Base-by-base conservation (phyloP, 1,140 invertebrate genomes). In the Brachionus koreanus region DNA sequence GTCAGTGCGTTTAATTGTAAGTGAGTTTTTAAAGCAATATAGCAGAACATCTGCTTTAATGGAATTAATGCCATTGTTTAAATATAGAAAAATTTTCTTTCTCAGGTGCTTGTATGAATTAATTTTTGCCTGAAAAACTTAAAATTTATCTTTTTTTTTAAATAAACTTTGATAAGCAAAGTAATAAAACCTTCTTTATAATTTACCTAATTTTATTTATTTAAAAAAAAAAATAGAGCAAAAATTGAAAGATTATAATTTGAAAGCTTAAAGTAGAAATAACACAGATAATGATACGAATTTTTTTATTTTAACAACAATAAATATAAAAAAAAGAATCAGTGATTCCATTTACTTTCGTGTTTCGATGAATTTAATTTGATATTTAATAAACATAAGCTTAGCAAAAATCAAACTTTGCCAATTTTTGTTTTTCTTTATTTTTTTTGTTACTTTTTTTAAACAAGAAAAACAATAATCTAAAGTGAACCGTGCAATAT, bases 271-370 rank as follows among this genome's bases (percentile, higher is more conserved):
- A 39, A 69, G 65, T 69, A 69, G 35, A 69, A 69, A 69, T 37
- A 69, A 69, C 65, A 69, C 65, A 69, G 65, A 39, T 37, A 69
- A 37, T 69, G 29, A 37, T 69, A 37, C 35, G n/a, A 37, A 39
- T 19, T 69, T 69, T 57, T n/a, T 10, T 37, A 37, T 69, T 37
- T 37, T 42, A 39, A 69, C n/a, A 69, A 69, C 29, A 29, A 29
- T 29, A 29, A 29, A 29, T 37, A 37, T 19, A 69, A 39, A 37
- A 37, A 69, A 37, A 35, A 69, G 37, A 69, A 69, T 69, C 65
- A 69, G 35, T 69, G 65, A 39, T 69, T 69, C 65, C 65, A 69
- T 69, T 69, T 69, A 69, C 33, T 69, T 69, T 69, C 9, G 16
- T 69, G 49, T 69, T 69, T 69, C 33, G n/a, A 33, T 65, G 25